Evolutionary conservation across 2,113 vertebrate genomes (phyloP).

Genomic region (Chionodraco myersi): DNA sequence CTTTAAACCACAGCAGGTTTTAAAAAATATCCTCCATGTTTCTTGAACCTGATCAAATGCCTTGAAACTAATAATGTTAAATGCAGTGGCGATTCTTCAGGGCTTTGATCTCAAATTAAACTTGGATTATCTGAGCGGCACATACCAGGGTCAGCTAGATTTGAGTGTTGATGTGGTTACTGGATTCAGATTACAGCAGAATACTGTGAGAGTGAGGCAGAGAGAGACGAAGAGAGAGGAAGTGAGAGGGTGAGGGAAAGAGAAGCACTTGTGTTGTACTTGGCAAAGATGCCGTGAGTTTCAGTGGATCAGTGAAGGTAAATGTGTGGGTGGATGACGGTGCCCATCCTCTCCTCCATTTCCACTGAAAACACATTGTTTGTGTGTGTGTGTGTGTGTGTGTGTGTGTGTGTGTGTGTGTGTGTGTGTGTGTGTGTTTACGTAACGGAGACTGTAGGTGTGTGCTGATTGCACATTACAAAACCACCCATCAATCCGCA

Average conservation of each 20-base stretch:
- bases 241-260: conserved; percentile 52
- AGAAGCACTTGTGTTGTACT: conserved; percentile 58
- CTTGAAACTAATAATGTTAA: neutral
- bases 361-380: conserved; percentile 27
- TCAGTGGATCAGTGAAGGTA: conserved; percentile 68
- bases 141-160: neutral
- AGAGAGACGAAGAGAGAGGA: conserved; percentile 34
- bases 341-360: conserved; percentile 52
- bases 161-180: neutral
- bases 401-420: neutral
- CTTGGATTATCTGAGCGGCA: conserved; percentile 1
- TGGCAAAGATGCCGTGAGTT: conserved; percentile 54
- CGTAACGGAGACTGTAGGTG: conserved; percentile 5
- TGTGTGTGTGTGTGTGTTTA: neutral
- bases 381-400: conserved; percentile 15
- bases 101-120: conserved; percentile 12
- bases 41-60: conserved; percentile 1
- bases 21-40: neutral
- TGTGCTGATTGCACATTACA: conserved; percentile 30
- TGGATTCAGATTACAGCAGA: neutral
- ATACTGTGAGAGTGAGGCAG: neutral
- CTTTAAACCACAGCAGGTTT: neutral
- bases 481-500: conserved; percentile 19
- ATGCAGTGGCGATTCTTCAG: neutral
- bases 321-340: conserved; percentile 68